These are phyloP conservation scores for Lamellibrachia luymesi DNA, from an alignment of 1,140 invertebrate species.

Conservation along the genomic window DNA sequence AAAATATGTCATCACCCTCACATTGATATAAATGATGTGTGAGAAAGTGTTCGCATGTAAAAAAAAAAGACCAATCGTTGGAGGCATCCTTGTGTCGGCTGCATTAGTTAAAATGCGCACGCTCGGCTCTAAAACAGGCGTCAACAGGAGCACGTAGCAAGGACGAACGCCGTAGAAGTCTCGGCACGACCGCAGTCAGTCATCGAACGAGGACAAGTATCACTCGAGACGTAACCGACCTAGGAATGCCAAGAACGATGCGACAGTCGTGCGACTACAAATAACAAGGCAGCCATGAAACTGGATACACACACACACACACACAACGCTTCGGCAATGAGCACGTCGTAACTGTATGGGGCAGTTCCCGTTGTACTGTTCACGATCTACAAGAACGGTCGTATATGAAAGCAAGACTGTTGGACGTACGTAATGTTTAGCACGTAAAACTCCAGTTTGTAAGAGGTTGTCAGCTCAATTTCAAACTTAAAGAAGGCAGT, in stretches of 20 bases:
- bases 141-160: not conserved
- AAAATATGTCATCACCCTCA: not conserved
- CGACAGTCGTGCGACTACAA: not conserved
- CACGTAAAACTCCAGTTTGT: not conserved
- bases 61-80: not conserved
- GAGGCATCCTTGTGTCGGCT: not conserved
- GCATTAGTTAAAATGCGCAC: not conserved
- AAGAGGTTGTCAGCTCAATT: no score
- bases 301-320: no score
- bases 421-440: not conserved
- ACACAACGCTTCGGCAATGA: not conserved
- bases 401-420: no score
- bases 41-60: not conserved
- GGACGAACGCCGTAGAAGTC: not conserved
- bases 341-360: not conserved
- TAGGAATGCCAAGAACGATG: not conserved
- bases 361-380: not conserved
- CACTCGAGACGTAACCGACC: no score
- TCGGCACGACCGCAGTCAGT: not conserved
- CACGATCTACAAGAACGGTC: not conserved
- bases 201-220: no score
- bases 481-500: no score
- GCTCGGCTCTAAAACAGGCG: not conserved
- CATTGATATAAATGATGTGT: not conserved
- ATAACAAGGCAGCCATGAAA: not conserved